Evolutionary conservation across 2,797 vertebrate species (phyloP).

Genomic region (Protonibea diacanthus): DNA sequence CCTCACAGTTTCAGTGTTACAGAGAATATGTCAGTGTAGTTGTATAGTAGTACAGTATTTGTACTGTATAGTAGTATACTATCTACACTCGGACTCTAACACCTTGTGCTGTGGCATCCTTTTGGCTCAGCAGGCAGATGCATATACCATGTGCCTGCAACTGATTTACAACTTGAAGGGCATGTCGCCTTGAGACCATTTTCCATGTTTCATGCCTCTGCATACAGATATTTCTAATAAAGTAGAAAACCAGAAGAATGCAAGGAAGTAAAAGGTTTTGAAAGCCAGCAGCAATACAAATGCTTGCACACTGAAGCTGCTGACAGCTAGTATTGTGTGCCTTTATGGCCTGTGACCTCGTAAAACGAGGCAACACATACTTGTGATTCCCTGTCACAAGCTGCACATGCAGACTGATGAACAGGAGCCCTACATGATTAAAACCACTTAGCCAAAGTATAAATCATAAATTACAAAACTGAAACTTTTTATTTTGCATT

Average conservation of each 20-base stretch:
- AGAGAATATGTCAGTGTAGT: neutral
- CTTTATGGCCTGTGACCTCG: slow-evolving; percentile 28
- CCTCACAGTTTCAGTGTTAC: neutral
- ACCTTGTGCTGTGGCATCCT: neutral
- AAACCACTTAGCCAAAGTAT: neutral
- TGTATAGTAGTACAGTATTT: no score
- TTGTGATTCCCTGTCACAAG: slow-evolving; percentile 23
- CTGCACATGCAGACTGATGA: slow-evolving; percentile 8
- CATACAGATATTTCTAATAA: slow-evolving; percentile 13
- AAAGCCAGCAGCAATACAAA: neutral
- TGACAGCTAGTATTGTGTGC: slow-evolving; percentile 31
- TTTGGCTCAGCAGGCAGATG: slow-evolving; percentile 1
- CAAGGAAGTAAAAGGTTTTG: neutral
- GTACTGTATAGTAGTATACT: no score
- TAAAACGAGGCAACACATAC: slow-evolving; percentile 21
- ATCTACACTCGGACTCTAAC: neutral
- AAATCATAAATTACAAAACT: neutral
- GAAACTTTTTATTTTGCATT: neutral
- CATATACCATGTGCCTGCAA: neutral
- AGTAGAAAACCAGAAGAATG: slow-evolving; percentile 2
- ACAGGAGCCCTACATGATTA: neutral
- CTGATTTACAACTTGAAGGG: slow-evolving; percentile 23
- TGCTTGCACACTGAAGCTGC: slow-evolving; percentile 7
- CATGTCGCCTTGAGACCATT: slow-evolving; percentile 2
- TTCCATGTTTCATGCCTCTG: neutral